These are phyloP conservation scores for Acrossocheilus wenchowensis DNA, from an alignment of 2,797 vertebrate species.

Conservation along the genomic window DNA sequence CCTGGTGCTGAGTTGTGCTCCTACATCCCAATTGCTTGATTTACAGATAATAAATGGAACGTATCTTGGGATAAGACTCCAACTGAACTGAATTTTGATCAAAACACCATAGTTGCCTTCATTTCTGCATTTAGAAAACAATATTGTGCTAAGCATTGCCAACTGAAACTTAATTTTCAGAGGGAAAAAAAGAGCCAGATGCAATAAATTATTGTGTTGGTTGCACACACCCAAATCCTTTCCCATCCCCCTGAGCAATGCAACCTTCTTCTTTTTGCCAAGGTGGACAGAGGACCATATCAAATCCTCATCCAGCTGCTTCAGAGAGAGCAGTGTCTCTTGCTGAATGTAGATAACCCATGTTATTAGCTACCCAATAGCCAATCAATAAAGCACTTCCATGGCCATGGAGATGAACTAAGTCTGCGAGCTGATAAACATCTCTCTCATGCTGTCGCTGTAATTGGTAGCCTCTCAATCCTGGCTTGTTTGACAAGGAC, in stretches of 20 bases:
- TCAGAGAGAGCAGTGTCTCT: constrained; percentile 77
- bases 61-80: background rate
- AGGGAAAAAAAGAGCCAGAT: background rate
- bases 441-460: constrained; percentile 78
- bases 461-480: constrained; percentile 84
- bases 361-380: constrained; percentile 85
- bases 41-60: constrained; percentile 10
- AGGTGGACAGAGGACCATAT: constrained; percentile 69
- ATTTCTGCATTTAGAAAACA: background rate
- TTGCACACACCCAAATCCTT: constrained; percentile 11
- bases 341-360: constrained; percentile 86
- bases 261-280: constrained; percentile 56
- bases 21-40: constrained; percentile 37
- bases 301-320: constrained; percentile 78
- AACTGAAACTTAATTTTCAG: background rate
- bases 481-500: constrained; percentile 77
- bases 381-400: constrained; percentile 85
- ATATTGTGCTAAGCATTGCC: background rate
- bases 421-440: constrained; percentile 83
- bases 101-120: background rate
- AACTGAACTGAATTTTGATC: background rate
- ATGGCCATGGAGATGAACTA: constrained; percentile 74
- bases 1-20: background rate
- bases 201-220: background rate
- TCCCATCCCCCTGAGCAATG: constrained; percentile 44